Conservation (phyloP, 2,797 vertebrate genomes). For the Anguilla marmorata region DNA sequence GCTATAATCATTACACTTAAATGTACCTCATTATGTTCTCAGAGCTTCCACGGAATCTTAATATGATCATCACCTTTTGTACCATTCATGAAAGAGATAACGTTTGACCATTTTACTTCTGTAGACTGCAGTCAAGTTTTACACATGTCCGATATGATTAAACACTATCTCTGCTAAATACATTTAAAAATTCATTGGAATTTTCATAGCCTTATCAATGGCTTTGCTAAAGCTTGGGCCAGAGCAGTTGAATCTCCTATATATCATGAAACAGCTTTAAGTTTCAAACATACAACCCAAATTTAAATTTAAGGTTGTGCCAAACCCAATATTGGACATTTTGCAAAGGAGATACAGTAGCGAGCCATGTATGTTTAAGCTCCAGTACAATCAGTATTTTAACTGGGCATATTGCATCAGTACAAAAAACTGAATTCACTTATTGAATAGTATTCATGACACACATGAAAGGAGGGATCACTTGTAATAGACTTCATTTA, state of each 20-base stretch:
- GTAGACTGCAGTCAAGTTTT: background rate
- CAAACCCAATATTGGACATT: background rate
- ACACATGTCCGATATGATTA: background rate
- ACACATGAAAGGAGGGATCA: slow-evolving; percentile 41
- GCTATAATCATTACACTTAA: slow-evolving; percentile 70
- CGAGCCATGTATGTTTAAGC: background rate
- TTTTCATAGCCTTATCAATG: background rate
- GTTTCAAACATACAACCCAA: background rate
- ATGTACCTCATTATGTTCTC: slow-evolving; percentile 74
- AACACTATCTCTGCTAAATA: slow-evolving; percentile 3
- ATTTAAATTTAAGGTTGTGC: background rate
- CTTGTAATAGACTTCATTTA: slow-evolving; percentile 60
- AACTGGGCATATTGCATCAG: background rate
- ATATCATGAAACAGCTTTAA: background rate
- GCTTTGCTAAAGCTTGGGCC: background rate
- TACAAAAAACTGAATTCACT: slow-evolving; percentile 6
- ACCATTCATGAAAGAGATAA: slow-evolving; percentile 45
- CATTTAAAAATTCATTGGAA: background rate
- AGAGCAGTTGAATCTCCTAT: background rate
- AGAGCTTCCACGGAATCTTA: slow-evolving; percentile 65
- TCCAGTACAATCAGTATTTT: background rate
- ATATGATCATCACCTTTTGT: slow-evolving; percentile 64
- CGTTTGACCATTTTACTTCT: background rate
- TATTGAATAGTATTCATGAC: slow-evolving; percentile 36
- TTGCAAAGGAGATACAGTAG: background rate